These are phyloP conservation scores for Smutsia gigantea DNA, from an alignment of 2,797 vertebrate species.

Conservation along the genomic window DNA sequence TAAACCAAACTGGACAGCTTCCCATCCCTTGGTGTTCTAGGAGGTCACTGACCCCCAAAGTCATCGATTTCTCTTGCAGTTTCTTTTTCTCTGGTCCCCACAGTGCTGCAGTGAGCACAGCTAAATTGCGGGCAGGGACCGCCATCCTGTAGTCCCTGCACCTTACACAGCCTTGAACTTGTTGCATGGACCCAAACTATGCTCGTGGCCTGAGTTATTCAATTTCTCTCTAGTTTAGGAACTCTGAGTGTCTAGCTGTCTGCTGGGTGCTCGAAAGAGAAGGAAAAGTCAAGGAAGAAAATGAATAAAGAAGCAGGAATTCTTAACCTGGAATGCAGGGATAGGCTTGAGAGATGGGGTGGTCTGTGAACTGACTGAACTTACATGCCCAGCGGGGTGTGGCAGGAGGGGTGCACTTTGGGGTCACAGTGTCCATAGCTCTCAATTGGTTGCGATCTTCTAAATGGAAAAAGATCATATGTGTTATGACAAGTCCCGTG, in stretches of 20 bases:
- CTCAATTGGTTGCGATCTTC: not conserved
- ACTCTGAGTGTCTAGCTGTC: not conserved
- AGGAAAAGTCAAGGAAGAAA: not conserved
- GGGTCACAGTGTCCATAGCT: not conserved
- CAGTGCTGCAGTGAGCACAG: not conserved
- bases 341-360: no score
- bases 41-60: not conserved
- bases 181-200: not conserved
- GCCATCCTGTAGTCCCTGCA: fast-evolving
- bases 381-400: no score
- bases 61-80: not conserved
- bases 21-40: not conserved
- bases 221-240: not conserved
- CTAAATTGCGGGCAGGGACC: not conserved
- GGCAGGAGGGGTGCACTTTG: no score
- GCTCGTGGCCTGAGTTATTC: not conserved
- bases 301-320: not conserved
- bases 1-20: not conserved
- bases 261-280: not conserved
- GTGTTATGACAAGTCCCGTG: not conserved
- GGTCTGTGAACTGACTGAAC: not conserved
- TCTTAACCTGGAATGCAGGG: not conserved
- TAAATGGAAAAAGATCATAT: not conserved
- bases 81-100: not conserved
- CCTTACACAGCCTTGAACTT: not conserved